Percentiles rank a stretch among this genome's conserved stretches.
phyloP scores from a whole-genome alignment of 2,113 vertebrate species.

The Neotoma lepida region DNA sequence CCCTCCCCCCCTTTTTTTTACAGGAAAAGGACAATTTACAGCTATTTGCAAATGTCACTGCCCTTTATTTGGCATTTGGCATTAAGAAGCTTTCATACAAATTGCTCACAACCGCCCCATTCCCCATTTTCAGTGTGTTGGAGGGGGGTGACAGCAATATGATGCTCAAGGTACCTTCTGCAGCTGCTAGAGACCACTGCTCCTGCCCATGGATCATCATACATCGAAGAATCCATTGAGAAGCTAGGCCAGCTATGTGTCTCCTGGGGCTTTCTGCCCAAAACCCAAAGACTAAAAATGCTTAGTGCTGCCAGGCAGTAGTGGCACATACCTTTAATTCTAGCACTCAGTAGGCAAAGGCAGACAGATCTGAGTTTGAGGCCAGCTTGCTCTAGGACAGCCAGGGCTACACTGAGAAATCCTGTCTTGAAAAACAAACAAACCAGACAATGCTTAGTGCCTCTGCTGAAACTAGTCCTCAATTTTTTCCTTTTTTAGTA shows the following conservation, averaged over 20 bases:
- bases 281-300: accelerated
- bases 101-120: accelerated
- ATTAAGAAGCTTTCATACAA: not conserved
- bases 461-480: too few relatives aligned
- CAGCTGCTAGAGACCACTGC: not conserved
- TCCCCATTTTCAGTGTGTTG: not conserved
- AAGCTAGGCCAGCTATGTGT: not conserved
- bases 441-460: not conserved
- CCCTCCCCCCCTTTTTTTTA: too few relatives aligned
- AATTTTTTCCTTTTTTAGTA: too few relatives aligned
- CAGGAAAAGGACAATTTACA: not conserved
- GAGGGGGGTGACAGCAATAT: not conserved
- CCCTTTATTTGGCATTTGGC: too few relatives aligned
- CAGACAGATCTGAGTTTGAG: too few relatives aligned
- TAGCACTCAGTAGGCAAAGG: too few relatives aligned
- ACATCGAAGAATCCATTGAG: not conserved
- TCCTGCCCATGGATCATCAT: not conserved
- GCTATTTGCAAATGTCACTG: not conserved
- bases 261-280: not conserved
- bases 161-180: not conserved
- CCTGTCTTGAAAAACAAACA: too few relatives aligned
- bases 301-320: not conserved
- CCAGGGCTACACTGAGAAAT: too few relatives aligned
- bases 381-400: too few relatives aligned
- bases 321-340: too few relatives aligned